phyloP scores from a whole-genome alignment of 2,797 vertebrate species.

The Crocodylus rhombifer region DNA sequence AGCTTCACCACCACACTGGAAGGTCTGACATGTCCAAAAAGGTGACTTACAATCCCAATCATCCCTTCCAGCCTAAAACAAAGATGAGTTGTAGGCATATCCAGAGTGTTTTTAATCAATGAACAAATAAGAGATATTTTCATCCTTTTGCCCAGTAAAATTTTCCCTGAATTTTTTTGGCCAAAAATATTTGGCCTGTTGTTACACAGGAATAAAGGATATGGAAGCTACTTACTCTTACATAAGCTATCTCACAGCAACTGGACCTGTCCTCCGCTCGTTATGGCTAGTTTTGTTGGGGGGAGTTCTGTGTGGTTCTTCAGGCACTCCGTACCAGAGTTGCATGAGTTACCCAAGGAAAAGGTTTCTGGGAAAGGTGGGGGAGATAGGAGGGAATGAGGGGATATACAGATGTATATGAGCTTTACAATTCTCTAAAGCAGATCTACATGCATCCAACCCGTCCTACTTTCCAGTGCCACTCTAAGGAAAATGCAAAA shows the following conservation, averaged over 20 bases:
- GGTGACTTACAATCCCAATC: too few relatives aligned
- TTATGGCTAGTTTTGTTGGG: neutral
- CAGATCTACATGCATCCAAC: neutral
- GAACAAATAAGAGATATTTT: neutral
- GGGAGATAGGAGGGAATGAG: neutral
- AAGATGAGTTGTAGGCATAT: too few relatives aligned
- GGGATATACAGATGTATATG: neutral
- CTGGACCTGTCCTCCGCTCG: neutral
- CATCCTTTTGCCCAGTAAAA: neutral
- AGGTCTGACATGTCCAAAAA: too few relatives aligned
- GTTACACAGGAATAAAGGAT: neutral
- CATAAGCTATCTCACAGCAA: neutral
- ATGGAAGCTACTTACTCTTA: neutral
- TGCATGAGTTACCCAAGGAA: neutral
- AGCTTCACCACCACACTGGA: too few relatives aligned
- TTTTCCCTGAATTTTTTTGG: neutral
- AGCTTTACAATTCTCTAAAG: neutral
- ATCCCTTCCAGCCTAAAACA: too few relatives aligned
- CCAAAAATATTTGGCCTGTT: neutral
- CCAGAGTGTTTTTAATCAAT: too few relatives aligned
- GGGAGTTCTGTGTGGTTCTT: neutral
- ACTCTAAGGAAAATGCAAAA: neutral
- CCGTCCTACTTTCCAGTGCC: neutral
- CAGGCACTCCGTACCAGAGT: neutral
- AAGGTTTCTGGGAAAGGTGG: neutral